Base-by-base conservation (phyloP, 1,140 invertebrate genomes). In the Drosophila sulfurigaster region DNA sequence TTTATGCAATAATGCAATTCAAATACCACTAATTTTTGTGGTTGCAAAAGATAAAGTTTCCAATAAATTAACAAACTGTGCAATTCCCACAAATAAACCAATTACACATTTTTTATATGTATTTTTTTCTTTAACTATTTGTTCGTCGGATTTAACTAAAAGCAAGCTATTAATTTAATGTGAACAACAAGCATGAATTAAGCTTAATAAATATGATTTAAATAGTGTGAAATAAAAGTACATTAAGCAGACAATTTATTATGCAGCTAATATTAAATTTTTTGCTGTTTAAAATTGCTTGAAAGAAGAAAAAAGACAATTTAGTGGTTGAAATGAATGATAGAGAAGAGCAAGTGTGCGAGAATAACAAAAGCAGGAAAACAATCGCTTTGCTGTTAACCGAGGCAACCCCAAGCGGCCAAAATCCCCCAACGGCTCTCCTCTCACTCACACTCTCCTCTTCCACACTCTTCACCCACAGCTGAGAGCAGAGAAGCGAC, bases 281-380 rank as follows among this genome's bases (percentile, higher is more conserved):
- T 7, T 43, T 43, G 11, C 13, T 43, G 1, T 43, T 43, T 43
- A 3, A 43, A 43, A 43, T 43, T 43, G 35, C 35, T 38, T 38
- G 35, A 48, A 45, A 45, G 28, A n/a, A 11, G 11, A 10, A 49
- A 41, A 8, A 38, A 11, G 6, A 13, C n/a, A 28, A 28, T 52
- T 60, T 51, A 45, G 56, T 54, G 48, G 59, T 54, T 35, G 15
- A 54, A 69, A 45, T 45, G 15, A 69, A 45, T 45, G 28, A 35
- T 46, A n/a, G 30, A 35, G 7, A 32, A n/a, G 30, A 35, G 5
- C 4, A 6, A 15, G 28, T 45, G 49, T 41, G 46, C 65, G 45
- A 59, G 5, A 16, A 28, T 13, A 68, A 60, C 13, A 43, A 32
- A 69, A 49, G 38, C 20, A 62, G 10, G 10, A 38, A 58, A 57